Percentiles rank a stretch among this genome's conserved stretches.
These are phyloP conservation scores for Psophia crepitans DNA, from an alignment of 2,113 vertebrate genomes.

Conservation along the genomic window DNA sequence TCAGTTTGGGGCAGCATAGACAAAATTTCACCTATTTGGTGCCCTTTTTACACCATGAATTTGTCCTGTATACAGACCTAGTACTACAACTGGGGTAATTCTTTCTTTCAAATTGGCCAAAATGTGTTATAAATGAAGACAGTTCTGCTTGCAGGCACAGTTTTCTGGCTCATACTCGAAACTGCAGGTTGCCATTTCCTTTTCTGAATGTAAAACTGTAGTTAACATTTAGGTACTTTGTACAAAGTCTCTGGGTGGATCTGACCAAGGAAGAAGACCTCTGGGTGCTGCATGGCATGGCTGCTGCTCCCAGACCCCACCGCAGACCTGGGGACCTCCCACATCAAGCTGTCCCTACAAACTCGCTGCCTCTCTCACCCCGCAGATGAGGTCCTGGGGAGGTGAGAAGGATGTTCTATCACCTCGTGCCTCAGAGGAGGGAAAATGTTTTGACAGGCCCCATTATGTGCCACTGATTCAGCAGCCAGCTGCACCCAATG, in stretches of 20 bases:
- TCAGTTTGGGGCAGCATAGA: background rate
- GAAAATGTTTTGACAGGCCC: background rate
- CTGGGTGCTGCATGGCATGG: accelerated
- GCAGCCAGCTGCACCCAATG: background rate
- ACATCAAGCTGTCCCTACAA: background rate
- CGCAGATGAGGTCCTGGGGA: background rate
- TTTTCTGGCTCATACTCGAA: background rate
- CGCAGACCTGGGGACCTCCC: background rate
- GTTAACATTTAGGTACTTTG: background rate
- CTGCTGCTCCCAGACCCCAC: background rate
- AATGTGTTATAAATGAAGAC: background rate
- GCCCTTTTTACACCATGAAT: background rate
- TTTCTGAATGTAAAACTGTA: background rate
- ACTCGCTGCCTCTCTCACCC: background rate
- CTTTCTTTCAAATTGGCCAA: background rate
- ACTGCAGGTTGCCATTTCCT: background rate
- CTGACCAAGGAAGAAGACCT: background rate
- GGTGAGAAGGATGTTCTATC: background rate
- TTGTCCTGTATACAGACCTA: background rate
- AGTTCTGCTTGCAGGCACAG: background rate
- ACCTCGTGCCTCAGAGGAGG: background rate
- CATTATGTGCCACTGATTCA: accelerated
- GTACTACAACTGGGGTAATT: background rate
- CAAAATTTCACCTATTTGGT: background rate
- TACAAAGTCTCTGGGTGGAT: background rate